Conservation (phyloP, 1,140 invertebrate genomes). For the Epicauta chinensis region DNA sequence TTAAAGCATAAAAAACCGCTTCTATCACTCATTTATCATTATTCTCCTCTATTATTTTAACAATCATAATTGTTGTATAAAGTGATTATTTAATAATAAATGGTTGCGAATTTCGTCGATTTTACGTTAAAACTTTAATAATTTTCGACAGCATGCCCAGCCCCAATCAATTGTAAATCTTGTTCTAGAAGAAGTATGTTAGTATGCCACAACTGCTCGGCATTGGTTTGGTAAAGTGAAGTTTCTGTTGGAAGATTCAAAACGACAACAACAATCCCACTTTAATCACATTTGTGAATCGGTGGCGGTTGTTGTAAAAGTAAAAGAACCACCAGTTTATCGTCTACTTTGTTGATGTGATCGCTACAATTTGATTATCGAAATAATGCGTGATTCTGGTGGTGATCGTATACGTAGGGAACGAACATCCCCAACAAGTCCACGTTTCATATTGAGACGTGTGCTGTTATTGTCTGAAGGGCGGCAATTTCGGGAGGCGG, state of each 20-base stretch:
- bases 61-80: no score
- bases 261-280: not conserved
- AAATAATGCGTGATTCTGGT: constrained; percentile 35
- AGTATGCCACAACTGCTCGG: not conserved
- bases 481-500: constrained; percentile 71
- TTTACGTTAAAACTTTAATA: no score
- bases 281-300: constrained; percentile 16
- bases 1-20: no score
- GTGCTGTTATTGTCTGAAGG: constrained; percentile 72
- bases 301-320: constrained; percentile 22
- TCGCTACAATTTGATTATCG: constrained; percentile 1
- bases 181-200: constrained; percentile 3
- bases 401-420: constrained; percentile 38
- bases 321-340: constrained; percentile 2
- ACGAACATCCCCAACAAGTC: constrained; percentile 48
- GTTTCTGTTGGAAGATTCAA: not conserved
- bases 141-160: no score
- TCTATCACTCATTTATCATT: no score
- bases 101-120: no score
- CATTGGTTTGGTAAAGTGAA: not conserved
- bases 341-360: constrained; percentile 1
- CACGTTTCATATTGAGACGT: constrained; percentile 63
- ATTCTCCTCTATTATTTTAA: no score
- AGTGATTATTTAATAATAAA: no score
- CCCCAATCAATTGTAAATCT: no score